phyloP scores from a whole-genome alignment of 2,888 invertebrate genomes.

The Hirtodrosophila histrioides region DNA sequence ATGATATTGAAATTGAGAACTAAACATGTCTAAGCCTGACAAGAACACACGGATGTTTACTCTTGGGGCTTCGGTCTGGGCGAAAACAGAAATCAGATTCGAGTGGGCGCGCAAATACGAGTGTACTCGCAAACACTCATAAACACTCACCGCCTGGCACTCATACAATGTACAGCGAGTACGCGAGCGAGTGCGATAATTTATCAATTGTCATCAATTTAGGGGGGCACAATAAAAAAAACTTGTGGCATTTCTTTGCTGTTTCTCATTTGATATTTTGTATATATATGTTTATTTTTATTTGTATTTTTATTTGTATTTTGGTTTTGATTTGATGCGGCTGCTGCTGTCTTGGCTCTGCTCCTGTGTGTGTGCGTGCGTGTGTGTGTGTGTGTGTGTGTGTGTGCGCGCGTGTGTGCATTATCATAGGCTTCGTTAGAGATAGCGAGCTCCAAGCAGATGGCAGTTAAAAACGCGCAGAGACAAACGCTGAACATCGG shows the following conservation, averaged over 20 bases:
- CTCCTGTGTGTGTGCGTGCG: slow-evolving; percentile 2
- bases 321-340: slow-evolving; percentile 41
- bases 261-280: slow-evolving; percentile 9
- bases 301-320: slow-evolving; percentile 28
- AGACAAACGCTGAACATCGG: slow-evolving; percentile 51
- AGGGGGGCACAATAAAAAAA: slow-evolving; percentile 47
- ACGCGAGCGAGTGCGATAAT: slow-evolving; percentile 64
- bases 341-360: slow-evolving; percentile 36
- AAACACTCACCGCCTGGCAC: slow-evolving; percentile 12
- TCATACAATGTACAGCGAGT: neutral
- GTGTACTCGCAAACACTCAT: neutral
- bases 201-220: slow-evolving; percentile 83
- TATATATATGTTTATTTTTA: neutral
- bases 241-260: slow-evolving; percentile 69
- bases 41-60: no score
- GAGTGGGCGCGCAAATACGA: neutral
- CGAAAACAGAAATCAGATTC: neutral
- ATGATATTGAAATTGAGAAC: no score
- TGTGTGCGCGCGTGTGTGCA: slow-evolving; percentile 9
- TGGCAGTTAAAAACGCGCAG: slow-evolving; percentile 64
- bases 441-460: slow-evolving; percentile 41
- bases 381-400: slow-evolving; percentile 4
- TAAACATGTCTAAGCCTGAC: no score
- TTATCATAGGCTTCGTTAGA: slow-evolving; percentile 57
- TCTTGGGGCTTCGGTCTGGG: neutral